Evolutionary conservation across 2,888 invertebrate species (phyloP), one percentile per base, ranked within the genome.

Genomic region (Blastobasis adustella): DNA sequence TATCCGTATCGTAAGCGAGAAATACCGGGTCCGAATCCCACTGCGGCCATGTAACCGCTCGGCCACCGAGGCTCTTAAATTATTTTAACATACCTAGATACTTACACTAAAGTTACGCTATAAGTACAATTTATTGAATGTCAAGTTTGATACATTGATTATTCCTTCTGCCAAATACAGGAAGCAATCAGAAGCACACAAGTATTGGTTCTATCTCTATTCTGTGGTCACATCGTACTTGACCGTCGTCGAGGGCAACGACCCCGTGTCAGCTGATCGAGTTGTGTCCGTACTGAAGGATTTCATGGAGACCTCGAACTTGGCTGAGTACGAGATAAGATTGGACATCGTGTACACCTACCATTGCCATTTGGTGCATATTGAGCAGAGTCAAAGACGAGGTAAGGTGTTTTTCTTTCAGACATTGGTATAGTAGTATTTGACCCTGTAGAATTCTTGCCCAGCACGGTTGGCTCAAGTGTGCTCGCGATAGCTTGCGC

Each of bases 131-230:
- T 23, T 1, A 23, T 23, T 23, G 23, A 23, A 23, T 23, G 1
- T 2, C 23, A 3, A 23, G 23, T 23, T 23, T 23, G 23, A 23
- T 3, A 23, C 23, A 2, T 23, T 23, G 23, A 23, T 23, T 23
- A 23, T 23, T 23, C 23, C 23, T 23, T 3, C 23, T 3, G 23
- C 23, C 23, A 23, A 23, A 23, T 42, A 8, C 67, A 93, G 93
- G 65, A 89, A 94, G 58, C 91, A 91, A 69, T 84, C 91, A 0
- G 91, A 92, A 56, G 92, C 94, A 0, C 91, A 94, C 58, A 95
- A 94, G 72, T 98, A 96, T 92, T 98, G 98, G 97, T 95, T 97
- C 81, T 93, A 95, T 74, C 78, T 98, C 46, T 97, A 95, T 73
- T 91, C 92, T 36, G 85, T 95, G 0, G 79, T 94, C 43, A 90